These are phyloP conservation scores for Timandra comae DNA, from an alignment of 2,888 invertebrate species.

Conservation along the genomic window DNA sequence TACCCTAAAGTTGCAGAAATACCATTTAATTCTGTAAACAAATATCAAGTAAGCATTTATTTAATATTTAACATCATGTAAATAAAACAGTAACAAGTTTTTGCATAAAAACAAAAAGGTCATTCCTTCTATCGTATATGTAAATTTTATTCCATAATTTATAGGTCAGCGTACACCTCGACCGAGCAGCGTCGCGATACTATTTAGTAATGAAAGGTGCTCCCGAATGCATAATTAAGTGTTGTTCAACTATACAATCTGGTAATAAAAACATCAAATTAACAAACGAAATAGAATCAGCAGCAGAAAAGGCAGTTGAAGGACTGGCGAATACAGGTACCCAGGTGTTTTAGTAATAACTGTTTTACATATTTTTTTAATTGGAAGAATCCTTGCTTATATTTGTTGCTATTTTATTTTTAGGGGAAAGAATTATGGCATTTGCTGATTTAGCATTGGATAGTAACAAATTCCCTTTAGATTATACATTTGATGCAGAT, in stretches of 20 bases:
- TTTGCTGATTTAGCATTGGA: constrained; percentile 95
- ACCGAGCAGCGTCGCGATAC: constrained; percentile 85
- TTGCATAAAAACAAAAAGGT: too few relatives aligned
- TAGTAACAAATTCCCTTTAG: constrained; percentile 88
- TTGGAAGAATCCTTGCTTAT: too few relatives aligned
- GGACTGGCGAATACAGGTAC: constrained; percentile 58
- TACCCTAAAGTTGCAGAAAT: constrained; percentile 93
- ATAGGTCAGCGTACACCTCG: constrained; percentile 86
- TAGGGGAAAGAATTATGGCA: constrained; percentile 90
- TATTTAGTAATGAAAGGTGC: constrained; percentile 97
- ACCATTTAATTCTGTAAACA: constrained; percentile 96
- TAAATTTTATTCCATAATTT: too few relatives aligned
- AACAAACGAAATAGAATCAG: constrained; percentile 36
- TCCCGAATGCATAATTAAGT: constrained; percentile 93
- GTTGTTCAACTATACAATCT: constrained; percentile 86
- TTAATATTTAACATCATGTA: too few relatives aligned
- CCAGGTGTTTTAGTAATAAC: too few relatives aligned
- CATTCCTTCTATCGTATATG: too few relatives aligned
- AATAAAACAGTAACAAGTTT: neutral
- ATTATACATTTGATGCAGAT: constrained; percentile 91
- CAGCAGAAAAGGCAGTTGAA: constrained; percentile 41
- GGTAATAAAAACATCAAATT: constrained; percentile 83
- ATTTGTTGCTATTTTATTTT: neutral
- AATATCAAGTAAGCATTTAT: constrained; percentile 88
- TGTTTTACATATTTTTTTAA: too few relatives aligned